phyloP scores from a whole-genome alignment of 1,140 invertebrate genomes.

The Platyura marginata region DNA sequence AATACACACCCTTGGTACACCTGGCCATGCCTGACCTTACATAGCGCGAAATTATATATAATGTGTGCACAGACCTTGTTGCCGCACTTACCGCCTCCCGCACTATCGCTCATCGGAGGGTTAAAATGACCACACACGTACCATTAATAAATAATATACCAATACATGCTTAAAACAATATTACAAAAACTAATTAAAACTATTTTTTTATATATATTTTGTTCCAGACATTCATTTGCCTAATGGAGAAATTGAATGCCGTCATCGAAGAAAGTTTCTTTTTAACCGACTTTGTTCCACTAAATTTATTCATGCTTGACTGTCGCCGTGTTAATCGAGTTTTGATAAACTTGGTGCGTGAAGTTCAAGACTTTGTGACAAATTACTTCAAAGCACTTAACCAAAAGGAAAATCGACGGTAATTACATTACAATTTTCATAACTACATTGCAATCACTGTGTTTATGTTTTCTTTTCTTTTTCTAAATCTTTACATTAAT shows the following conservation, averaged over 20 bases:
- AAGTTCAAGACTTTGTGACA: conserved; percentile 49
- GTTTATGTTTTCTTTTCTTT: too few relatives aligned
- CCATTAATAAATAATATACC: background rate
- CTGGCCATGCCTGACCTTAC: too few relatives aligned
- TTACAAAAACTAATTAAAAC: background rate
- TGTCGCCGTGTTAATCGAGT: conserved; percentile 52
- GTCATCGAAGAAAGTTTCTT: conserved; percentile 47
- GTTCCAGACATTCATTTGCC: conserved; percentile 13
- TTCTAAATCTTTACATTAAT: too few relatives aligned
- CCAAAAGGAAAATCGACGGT: conserved; percentile 53
- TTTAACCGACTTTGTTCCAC: conserved; percentile 43
- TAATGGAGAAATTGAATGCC: conserved; percentile 46
- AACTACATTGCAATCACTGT: too few relatives aligned
- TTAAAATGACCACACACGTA: too few relatives aligned
- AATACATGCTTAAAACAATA: background rate
- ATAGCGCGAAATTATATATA: too few relatives aligned
- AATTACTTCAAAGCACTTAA: conserved; percentile 60
- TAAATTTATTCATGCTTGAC: conserved; percentile 62
- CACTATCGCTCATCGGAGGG: too few relatives aligned
- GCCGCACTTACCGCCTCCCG: too few relatives aligned
- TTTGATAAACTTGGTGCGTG: conserved; percentile 43
- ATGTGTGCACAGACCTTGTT: too few relatives aligned
- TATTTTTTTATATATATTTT: background rate
- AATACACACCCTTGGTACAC: too few relatives aligned
- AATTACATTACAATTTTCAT: too few relatives aligned